Evolutionary conservation across 2,888 invertebrate genomes (phyloP).

Genomic region (Idaea dimidiata): DNA sequence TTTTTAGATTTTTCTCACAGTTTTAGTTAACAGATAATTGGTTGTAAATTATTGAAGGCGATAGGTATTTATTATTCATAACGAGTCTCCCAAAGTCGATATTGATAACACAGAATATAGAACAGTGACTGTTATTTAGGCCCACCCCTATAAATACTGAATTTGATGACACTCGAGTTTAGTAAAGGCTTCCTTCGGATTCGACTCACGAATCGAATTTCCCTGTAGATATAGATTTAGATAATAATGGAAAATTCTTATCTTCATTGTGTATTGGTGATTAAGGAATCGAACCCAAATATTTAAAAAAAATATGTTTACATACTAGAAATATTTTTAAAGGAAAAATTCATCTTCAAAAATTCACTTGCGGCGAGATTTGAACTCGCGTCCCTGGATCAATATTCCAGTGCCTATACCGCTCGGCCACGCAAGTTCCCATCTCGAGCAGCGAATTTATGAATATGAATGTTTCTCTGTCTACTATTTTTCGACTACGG

Average conservation of each 20-base stretch:
- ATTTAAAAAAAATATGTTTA: neutral
- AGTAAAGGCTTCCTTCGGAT: conserved; percentile 5
- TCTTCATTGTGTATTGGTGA: neutral
- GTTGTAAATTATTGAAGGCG: conserved; percentile 18
- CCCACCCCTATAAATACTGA: conserved; percentile 13
- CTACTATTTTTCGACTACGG: too few species aligned
- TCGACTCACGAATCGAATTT: conserved; percentile 5
- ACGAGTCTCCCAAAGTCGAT: conserved; percentile 11
- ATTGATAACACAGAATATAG: conserved; percentile 7
- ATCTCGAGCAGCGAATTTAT: too few species aligned
- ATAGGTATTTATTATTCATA: conserved; percentile 29
- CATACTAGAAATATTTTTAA: too few species aligned
- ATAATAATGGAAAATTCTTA: neutral
- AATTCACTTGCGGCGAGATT: too few species aligned
- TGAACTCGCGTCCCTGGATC: too few species aligned
- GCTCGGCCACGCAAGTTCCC: too few species aligned
- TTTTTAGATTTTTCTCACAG: neutral
- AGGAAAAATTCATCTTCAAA: too few species aligned
- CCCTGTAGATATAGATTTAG: neutral
- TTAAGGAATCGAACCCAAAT: neutral
- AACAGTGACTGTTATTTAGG: neutral
- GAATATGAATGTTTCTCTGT: too few species aligned
- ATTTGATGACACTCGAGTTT: conserved; percentile 12
- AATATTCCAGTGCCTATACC: too few species aligned
- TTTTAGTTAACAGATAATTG: neutral